Base-by-base conservation (phyloP, 92 coral and sea anemone species). In the Phenganax stokvisi region DNA sequence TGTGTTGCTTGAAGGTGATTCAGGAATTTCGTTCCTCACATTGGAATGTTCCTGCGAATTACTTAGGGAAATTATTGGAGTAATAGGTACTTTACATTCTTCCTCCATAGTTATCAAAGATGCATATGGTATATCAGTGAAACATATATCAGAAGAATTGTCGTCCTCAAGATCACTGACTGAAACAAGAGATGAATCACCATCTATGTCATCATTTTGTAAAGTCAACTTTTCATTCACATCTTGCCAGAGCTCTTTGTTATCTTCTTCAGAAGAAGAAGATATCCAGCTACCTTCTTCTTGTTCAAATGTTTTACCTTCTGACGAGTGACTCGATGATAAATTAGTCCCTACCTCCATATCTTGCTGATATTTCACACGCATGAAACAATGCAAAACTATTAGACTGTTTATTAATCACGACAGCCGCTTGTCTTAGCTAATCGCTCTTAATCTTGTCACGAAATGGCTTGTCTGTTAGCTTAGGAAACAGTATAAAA, bases 401-500 rank as follows among this genome's bases (percentile, higher is more conserved):
- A 76, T 76, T 60, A 51, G 17, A 47, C 9, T 64, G 70, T 54
- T 76, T 76, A 76, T 76, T 60, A 60, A 76, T 30, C 54, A 29
- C 53, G 69, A 76, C 69, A 76, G 70, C 67, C 70, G 54, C 28
- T 76, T 76, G 81, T 76, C 81, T 30, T 31, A 52, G 51, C 60
- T 76, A 76, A 76, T 76, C 81, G n/a, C 81, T 59, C 20, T 12
- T 76, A 76, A 76, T 76, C 81, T 64, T 44, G 69, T 76, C n/a
- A 29, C 54, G 56, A 12, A 29, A 59, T 57, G 70, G 71, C 70
- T 44, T 76, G 17, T 59, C 70, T 59, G 55, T 76, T 76, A 59
- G 25, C 51, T 75, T 54, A 10, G 59, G 54, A 37, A 57, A 57
- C 81, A 44, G 61, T 55, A 55, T 17, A 28, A 57, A 28, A 44